These are phyloP conservation scores for Ptychoptera albimana DNA, from an alignment of 2,888 invertebrate genomes.

Conservation along the genomic window DNA sequence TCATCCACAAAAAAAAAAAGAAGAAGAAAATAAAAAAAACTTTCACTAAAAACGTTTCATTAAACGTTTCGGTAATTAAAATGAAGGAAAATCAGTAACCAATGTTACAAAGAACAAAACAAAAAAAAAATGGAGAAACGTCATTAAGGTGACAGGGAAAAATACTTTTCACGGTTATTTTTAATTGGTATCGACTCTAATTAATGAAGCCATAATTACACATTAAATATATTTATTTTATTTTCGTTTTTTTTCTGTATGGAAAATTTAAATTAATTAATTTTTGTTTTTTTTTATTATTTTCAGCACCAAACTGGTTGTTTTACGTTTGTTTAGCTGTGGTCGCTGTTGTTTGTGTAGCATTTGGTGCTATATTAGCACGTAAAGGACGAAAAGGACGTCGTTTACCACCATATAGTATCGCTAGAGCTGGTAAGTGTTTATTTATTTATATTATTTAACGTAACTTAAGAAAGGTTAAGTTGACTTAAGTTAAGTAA, in stretches of 20 bases:
- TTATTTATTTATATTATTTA: not conserved
- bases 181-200: no score
- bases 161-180: not conserved
- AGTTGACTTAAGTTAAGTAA: no score
- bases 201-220: not conserved
- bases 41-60: no score
- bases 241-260: not conserved
- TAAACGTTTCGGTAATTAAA: no score
- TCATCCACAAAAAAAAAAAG: no score
- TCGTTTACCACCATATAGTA: constrained; percentile 27
- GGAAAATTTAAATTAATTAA: not conserved
- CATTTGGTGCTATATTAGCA: constrained; percentile 24
- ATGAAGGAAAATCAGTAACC: no score
- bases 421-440: constrained; percentile 26
- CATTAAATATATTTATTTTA: not conserved
- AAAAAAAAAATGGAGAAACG: no score
- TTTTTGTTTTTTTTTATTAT: constrained; percentile 1
- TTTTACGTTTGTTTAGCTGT: constrained; percentile 28
- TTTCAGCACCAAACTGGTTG: constrained; percentile 29
- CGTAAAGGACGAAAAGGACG: constrained; percentile 26
- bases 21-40: no score
- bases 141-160: not conserved
- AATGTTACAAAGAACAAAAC: no score
- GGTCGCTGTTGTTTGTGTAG: constrained; percentile 25
- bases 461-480: not conserved